Evolutionary conservation across 2,113 vertebrate species (phyloP).

Genomic region (Tursiops truncatus): DNA sequence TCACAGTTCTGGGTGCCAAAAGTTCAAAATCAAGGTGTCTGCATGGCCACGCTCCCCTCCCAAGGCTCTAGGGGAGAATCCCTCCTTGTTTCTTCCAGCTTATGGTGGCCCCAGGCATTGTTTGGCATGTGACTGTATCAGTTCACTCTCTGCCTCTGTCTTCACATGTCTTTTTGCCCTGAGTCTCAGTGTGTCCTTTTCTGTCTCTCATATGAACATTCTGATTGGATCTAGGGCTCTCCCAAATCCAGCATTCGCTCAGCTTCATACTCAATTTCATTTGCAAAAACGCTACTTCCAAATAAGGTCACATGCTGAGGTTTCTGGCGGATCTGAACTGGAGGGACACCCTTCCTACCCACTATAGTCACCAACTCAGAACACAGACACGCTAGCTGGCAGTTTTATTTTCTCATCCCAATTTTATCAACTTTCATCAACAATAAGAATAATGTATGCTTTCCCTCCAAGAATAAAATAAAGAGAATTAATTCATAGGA

Average conservation of each 20-base stretch:
- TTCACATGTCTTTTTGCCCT: neutral
- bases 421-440: neutral
- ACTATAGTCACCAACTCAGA: neutral
- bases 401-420: neutral
- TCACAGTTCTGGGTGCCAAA: neutral
- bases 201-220: neutral
- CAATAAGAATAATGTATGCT: neutral
- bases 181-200: neutral
- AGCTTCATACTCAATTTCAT: neutral
- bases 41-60: neutral
- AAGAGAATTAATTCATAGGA: neutral
- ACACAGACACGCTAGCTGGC: neutral
- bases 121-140: neutral
- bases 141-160: neutral
- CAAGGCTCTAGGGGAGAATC: neutral
- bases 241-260: neutral
- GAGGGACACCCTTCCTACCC: neutral
- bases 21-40: neutral
- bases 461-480: slow-evolving; percentile 16
- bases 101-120: rapidly evolving
- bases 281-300: neutral
- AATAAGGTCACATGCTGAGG: neutral
- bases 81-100: neutral
- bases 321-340: neutral
- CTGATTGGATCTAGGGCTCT: neutral